A percentile compares a stretch with the other conserved stretches of the same genome.
Conservation (phyloP, 2,888 invertebrate genomes). For the Tipula unca region DNA sequence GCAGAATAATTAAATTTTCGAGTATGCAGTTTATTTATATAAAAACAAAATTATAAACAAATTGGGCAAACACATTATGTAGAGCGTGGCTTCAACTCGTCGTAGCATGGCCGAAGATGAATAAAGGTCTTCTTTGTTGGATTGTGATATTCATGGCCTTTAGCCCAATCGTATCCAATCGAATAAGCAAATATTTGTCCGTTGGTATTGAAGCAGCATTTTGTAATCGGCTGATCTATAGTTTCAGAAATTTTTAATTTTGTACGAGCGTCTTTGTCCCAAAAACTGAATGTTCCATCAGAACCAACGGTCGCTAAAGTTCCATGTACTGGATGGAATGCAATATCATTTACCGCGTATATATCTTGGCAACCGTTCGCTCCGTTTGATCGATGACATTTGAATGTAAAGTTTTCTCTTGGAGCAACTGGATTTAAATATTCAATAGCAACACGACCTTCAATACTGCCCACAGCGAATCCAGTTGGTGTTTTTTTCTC, state of each 20-base stretch:
- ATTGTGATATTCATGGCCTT: constrained; percentile 58
- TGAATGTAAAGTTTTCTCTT: constrained; percentile 99
- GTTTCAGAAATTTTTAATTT: constrained; percentile 94
- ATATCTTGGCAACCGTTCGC: constrained; percentile 71
- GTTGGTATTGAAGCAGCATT: constrained; percentile 88
- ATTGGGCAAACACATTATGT: too few relatives aligned
- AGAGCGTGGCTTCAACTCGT: constrained; percentile 80
- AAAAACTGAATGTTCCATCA: constrained; percentile 95
- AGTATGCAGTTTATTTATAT: too few relatives aligned
- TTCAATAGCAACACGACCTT: constrained; percentile 97
- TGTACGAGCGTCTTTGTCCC: constrained; percentile 98
- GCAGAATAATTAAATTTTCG: too few relatives aligned
- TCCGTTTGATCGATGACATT: constrained; percentile 72
- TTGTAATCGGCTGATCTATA: constrained; percentile 88
- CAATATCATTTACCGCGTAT: constrained; percentile 82
- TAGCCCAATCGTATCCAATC: constrained; percentile 98
- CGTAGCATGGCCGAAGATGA: constrained; percentile 88
- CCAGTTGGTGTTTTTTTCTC: constrained; percentile 69
- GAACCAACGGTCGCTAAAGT: constrained; percentile 96
- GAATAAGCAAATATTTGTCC: constrained; percentile 98
- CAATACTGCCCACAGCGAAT: constrained; percentile 91
- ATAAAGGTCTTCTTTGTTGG: constrained; percentile 92
- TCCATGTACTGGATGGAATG: constrained; percentile 96
- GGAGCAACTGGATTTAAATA: constrained; percentile 90
- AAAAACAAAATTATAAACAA: background rate